phyloP scores from a whole-genome alignment of 2,888 invertebrate species.

The Stenodera caucasica region DNA sequence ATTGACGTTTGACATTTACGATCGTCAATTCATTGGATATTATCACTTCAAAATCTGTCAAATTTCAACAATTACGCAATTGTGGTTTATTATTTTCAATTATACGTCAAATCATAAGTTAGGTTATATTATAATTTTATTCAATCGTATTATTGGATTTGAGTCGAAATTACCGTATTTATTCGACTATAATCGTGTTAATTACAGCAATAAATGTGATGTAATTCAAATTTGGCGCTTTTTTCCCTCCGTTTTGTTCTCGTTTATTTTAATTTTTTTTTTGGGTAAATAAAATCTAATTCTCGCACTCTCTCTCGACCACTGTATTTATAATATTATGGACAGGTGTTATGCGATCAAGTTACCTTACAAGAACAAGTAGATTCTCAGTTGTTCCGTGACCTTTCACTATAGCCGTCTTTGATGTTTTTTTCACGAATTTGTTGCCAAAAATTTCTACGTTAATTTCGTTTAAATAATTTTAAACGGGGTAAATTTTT shows the following conservation, averaged over 20 bases:
- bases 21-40: not conserved
- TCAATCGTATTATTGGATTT: no score
- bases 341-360: slow-evolving; percentile 44
- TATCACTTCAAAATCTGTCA: not conserved
- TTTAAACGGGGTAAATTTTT: no score
- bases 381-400: slow-evolving; percentile 50
- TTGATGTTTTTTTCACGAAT: slow-evolving; percentile 17
- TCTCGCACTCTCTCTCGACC: slow-evolving; percentile 10
- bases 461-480: no score
- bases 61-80: not conserved
- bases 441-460: not conserved
- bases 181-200: no score
- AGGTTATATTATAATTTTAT: no score
- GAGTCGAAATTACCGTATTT: no score
- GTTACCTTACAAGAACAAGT: slow-evolving; percentile 51
- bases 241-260: no score
- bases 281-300: not conserved
- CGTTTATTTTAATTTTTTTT: no score
- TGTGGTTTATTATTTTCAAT: not conserved
- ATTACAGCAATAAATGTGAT: no score
- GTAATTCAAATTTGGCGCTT: no score
- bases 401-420: slow-evolving; percentile 42
- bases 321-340: slow-evolving; percentile 17
- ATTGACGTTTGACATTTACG: not conserved
- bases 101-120: no score